Base-by-base conservation (phyloP, 2,888 invertebrate genomes). In the Archaeoteleia sp. region DNA sequence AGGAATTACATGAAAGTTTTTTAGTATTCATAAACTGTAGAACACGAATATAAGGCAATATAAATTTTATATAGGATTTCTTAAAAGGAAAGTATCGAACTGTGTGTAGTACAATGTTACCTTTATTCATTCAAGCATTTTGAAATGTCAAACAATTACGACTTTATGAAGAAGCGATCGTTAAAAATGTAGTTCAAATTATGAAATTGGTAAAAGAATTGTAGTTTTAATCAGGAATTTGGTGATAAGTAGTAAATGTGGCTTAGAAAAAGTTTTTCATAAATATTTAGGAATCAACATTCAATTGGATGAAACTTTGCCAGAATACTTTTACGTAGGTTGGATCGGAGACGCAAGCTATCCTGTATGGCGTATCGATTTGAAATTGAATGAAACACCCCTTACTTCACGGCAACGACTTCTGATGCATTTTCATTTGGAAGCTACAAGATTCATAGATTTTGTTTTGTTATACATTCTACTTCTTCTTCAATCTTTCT, bases 371-470 rank as follows among this genome's bases (percentile, higher is more conserved):
- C 60, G 55, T 61, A 69, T 69, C 69, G 69, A 69, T 72, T 65
- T 48, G 67, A 60, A 69, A 75, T 76, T 74, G 75, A 74, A 76
- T 76, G 73, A 76, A 75, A 75, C 70, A 67, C 54, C 45, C 66
- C 66, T 70, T 74, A 70, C 68, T 73, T 72, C 72, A 67, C 58
- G 48, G 49, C 67, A 70, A 72, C 74, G 73, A 69, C 70, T 70
- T 71, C 70, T 73, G 72, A 70, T 76, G 73, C 71, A 74, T 74
- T 76, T 72, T 73, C 71, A 60, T 74, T 71, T 65, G 70, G 66
- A 69, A 72, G 69, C 69, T 70, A 54, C 69, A 71, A 70, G 71
- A 67, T 57, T 65, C 67, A 55, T 69, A 69, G 69, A 65, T 45
- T 49, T 58, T 61, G 65, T 58, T 60, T 57, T 63, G 60, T 70